Evolutionary conservation across 2,888 invertebrate genomes (phyloP).

Genomic region (Rhagophthalmus giganteus): DNA sequence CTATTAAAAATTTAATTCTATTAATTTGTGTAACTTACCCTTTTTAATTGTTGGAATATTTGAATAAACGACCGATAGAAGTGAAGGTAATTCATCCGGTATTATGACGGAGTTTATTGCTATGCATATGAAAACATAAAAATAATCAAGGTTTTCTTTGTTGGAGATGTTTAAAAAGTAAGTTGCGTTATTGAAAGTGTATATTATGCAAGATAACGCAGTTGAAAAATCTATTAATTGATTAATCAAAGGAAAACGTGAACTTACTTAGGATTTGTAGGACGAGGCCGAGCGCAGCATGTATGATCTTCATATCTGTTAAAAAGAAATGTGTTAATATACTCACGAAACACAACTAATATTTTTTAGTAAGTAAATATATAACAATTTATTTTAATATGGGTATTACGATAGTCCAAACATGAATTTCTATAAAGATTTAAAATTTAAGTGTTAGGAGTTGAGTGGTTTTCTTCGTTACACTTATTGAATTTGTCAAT

Average conservation of each 20-base stretch:
- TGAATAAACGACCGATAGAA: conserved; percentile 78
- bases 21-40: conserved; percentile 60
- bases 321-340: no score
- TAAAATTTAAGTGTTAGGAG: no score
- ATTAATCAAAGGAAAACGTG: background rate
- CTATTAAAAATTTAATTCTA: background rate
- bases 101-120: conserved; percentile 63
- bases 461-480: no score
- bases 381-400: no score
- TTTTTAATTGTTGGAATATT: conserved; percentile 84
- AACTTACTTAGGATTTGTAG: conserved; percentile 8
- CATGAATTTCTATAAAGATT: no score
- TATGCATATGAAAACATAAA: conserved; percentile 1
- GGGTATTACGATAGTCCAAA: no score
- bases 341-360: no score
- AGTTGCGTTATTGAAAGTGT: no score
- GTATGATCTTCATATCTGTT: conserved; percentile 1
- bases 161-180: background rate
- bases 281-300: background rate
- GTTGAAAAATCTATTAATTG: background rate
- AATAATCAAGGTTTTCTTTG: background rate
- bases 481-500: no score
- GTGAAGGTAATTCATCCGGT: conserved; percentile 78
- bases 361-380: no score
- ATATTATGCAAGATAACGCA: no score